Base-by-base conservation (phyloP, 2,888 invertebrate species). In the Lydus trimaculatus region DNA sequence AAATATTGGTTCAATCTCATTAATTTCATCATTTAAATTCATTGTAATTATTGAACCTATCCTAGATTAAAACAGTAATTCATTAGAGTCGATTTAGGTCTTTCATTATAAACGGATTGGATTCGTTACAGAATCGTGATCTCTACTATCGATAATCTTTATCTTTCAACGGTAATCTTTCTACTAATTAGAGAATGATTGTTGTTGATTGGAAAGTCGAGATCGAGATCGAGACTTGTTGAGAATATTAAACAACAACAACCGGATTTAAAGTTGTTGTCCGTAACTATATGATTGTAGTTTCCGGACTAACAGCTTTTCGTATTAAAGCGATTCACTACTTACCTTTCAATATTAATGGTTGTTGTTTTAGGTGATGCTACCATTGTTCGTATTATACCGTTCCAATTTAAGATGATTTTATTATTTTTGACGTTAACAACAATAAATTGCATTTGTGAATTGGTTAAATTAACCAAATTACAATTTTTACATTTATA, bases 401-500 rank as follows among this genome's bases (percentile, higher is more conserved):
- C 63, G 63, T 73, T 78, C 77, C 70, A 76, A 63, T 69, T 67
- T 31, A 80, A 71, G 23, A 69, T 65, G 9, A 79, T 71, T 20
- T 64, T 75, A 20, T 74, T 74, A 64, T 81, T 72, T 58, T 73
- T 64, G 28, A 80, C 73, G 63, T 69, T 74, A 36, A 83, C 67
- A 31, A 66, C 72, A 48, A 82, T 73, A 63, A 64, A 73, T 61
- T 80, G 76, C 3, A 73, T 76, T 70, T 66, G 67, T 23, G 66
- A 60, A 61, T 76, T 78, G 17, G 70, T 63, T 15, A 80, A 76
- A 43, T 78, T 75, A 66, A 82, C 77, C 23, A 82, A 70, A 9
- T 72, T 72, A 64, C 82, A 82, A 23, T 73, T 74, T 5, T 69
- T 69, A 64, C 82, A 81, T 61, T 78, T 77, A 66, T 78, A 82